A percentile compares a stretch with the other conserved stretches of the same genome.
These are phyloP conservation scores for Hippocampus guttulatus DNA, from an alignment of 2,113 vertebrate species.

Conservation along the genomic window DNA sequence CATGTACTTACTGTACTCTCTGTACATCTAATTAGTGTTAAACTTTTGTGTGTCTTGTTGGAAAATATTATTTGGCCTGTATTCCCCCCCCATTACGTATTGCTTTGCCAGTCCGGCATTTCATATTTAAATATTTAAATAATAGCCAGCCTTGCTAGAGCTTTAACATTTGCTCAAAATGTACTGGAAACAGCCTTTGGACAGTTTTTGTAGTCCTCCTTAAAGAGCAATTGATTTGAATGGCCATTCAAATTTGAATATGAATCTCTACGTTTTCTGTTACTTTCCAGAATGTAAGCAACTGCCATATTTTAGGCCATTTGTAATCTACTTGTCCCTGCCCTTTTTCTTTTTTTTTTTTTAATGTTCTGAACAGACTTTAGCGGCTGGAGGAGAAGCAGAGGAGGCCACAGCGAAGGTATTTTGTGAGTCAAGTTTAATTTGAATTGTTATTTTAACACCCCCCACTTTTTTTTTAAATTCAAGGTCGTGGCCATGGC, in stretches of 20 bases:
- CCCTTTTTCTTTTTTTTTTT: neutral
- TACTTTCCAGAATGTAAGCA: neutral
- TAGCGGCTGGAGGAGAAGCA: constrained; percentile 25
- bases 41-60: too few species aligned
- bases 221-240: neutral
- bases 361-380: constrained; percentile 24
- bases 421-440: neutral
- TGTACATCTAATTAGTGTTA: too few species aligned
- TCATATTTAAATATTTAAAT: too few species aligned
- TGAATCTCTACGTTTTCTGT: neutral
- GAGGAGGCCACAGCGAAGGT: constrained; percentile 50
- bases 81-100: too few species aligned
- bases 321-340: neutral
- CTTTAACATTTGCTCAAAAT: too few species aligned
- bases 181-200: neutral
- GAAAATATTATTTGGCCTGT: too few species aligned
- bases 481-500: constrained; percentile 36
- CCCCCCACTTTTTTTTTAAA: too few species aligned
- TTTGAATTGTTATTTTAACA: neutral
- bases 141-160: too few species aligned
- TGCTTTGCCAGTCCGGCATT: too few species aligned
- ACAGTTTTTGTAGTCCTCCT: neutral
- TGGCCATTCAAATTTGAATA: neutral
- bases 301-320: neutral
- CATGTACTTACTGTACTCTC: too few species aligned